Evolutionary conservation across 2,888 invertebrate species (phyloP), one percentile per base, ranked within the genome.

Genomic region (Trissonchulus sp.): DNA sequence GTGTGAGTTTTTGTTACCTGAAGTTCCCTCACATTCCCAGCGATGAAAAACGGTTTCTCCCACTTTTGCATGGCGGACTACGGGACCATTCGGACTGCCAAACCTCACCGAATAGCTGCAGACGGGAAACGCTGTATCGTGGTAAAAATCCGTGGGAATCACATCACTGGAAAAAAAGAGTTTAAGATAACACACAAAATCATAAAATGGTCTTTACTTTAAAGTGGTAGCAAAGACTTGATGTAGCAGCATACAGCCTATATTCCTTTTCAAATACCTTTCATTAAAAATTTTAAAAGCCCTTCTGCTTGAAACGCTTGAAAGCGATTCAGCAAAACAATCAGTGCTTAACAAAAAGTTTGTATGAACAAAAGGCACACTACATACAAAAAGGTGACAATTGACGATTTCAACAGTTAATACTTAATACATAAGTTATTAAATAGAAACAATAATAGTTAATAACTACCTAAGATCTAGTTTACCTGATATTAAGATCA

Each of bases 91-190:
- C 30, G 63, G 68, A 1, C 69, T 72, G 2, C 31, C 68, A 1
- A 73, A 3, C n/a, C 77, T 30, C 2, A 77, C 75, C n/a, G 75
- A 68, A 71, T 77, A 77, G 23, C 2, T n/a, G 48, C 77, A 77
- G 18, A 18, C 31, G 28, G 77, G 77, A 33, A 77, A 1, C 18
- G 63, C 69, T 69, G 63, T 69, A 31, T 75, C 77, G 30, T 75
- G 69, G 31, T 34, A 28, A 1, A 77, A 1, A 23, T 63, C 2
- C 23, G 38, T 38, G 1, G 77, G 75, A 1, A 75, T 68, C n/a
- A 77, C 1, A 37, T 34, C 33, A 33, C 77, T 77, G 69, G 18
- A 73, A 72, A 36, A 74, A 1, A 23, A 38, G 30, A 72, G 3
- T 28, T 33, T 8, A 3, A 69, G 30, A 15, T 65, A 30, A 28